A percentile compares a stretch with the other conserved stretches of the same genome.
phyloP scores from a whole-genome alignment of 1,140 invertebrate genomes.

The Oncopeltus fasciatus region DNA sequence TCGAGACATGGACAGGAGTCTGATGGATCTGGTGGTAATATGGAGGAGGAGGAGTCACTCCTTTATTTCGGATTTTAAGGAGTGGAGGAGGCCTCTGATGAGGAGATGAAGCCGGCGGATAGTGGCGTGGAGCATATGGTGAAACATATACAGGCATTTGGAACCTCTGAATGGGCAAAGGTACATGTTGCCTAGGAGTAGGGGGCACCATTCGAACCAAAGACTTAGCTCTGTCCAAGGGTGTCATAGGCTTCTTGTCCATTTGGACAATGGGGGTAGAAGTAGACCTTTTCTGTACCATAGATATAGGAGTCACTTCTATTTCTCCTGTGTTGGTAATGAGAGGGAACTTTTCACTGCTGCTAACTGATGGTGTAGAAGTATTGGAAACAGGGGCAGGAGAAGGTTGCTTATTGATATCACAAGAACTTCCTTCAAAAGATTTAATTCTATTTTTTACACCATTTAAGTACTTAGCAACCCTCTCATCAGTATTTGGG shows the following conservation, averaged over 20 bases:
- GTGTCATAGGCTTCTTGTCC: neutral
- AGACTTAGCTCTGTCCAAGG: slow-evolving; percentile 10
- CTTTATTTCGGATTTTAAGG: neutral
- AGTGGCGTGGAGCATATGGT: neutral
- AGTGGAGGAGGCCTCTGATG: slow-evolving; percentile 7
- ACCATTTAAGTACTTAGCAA: slow-evolving; percentile 59
- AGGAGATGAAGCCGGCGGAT: neutral
- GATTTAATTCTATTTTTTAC: slow-evolving; percentile 61
- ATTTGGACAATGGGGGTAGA: neutral
- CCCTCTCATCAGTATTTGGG: slow-evolving; percentile 52
- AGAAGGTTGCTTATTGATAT: too few species aligned
- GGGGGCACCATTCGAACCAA: slow-evolving; percentile 14
- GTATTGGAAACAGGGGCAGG: neutral
- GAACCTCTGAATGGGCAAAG: neutral
- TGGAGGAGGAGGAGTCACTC: neutral
- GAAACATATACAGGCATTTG: neutral
- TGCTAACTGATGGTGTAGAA: neutral
- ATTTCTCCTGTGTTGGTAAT: slow-evolving; percentile 14
- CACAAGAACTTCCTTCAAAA: slow-evolving; percentile 42
- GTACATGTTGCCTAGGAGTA: neutral
- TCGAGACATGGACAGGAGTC: neutral
- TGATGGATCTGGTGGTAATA: neutral
- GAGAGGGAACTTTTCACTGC: neutral
- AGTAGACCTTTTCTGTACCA: neutral
- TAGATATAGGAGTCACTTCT: slow-evolving; percentile 11